Percentiles rank a stretch among this genome's conserved stretches.
These are phyloP conservation scores for Drosophila repleta DNA, from an alignment of 1,140 invertebrate species.

Conservation along the genomic window DNA sequence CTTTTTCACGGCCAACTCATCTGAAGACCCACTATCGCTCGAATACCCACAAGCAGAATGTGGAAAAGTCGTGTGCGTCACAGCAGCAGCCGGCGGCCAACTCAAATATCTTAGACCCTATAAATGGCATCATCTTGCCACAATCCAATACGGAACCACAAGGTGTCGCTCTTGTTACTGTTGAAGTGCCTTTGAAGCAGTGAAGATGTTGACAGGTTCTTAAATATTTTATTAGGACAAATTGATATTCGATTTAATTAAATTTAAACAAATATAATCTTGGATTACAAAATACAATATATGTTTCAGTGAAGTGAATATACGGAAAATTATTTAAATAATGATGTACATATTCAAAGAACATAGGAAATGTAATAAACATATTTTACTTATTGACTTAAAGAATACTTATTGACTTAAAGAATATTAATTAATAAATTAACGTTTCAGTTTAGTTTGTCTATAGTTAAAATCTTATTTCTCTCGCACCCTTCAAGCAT, in stretches of 20 bases:
- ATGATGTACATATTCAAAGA: background rate
- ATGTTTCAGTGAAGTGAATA: no score
- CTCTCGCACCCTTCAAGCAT: background rate
- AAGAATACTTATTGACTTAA: no score
- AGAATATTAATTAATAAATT: no score
- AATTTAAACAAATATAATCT: background rate
- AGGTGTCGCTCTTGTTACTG: conserved; percentile 3
- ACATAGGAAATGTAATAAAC: no score
- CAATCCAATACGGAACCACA: conserved; percentile 1
- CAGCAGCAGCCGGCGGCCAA: background rate
- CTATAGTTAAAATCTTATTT: background rate
- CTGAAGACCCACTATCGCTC: conserved; percentile 67
- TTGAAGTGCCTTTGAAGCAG: conserved; percentile 41
- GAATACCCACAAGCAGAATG: conserved; percentile 66
- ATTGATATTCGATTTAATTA: background rate
- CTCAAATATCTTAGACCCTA: background rate
- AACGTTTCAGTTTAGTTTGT: no score
- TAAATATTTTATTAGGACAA: background rate
- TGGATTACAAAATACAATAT: background rate
- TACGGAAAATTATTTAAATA: background rate
- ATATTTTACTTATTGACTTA: no score
- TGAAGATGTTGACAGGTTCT: background rate
- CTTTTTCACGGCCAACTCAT: conserved; percentile 62
- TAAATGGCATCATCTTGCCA: background rate
- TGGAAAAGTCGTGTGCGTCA: conserved; percentile 37